These are phyloP conservation scores for Branchellion lobata DNA, from an alignment of 2,888 invertebrate species.

Conservation along the genomic window DNA sequence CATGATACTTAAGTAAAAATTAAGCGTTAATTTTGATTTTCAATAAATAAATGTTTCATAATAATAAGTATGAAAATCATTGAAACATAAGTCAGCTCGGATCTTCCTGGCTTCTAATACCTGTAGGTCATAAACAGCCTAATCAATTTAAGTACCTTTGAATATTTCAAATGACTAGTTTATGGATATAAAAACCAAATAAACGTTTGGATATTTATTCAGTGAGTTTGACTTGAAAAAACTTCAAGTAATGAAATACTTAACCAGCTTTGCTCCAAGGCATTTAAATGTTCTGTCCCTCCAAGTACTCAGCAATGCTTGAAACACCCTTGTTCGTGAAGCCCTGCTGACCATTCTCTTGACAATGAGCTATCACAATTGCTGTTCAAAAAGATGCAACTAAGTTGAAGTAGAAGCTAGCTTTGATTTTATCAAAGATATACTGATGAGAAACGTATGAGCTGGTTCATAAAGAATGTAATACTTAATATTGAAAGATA, in stretches of 20 bases:
- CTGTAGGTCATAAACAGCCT: neutral
- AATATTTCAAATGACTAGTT: no score
- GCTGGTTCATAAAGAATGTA: no score
- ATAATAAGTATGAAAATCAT: neutral
- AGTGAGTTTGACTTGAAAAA: no score
- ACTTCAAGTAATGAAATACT: neutral
- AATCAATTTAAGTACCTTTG: no score
- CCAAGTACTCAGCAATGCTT: constrained; percentile 54
- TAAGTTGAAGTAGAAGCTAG: no score
- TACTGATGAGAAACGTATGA: no score
- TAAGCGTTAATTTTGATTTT: constrained; percentile 11
- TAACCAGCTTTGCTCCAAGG: neutral
- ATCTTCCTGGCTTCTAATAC: neutral
- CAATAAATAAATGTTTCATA: neutral
- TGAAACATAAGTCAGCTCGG: neutral
- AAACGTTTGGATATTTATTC: no score
- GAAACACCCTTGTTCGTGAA: constrained; percentile 53
- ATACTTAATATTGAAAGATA: no score
- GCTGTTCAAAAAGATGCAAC: constrained; percentile 50
- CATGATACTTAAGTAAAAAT: constrained; percentile 21
- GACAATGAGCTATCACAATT: constrained; percentile 53
- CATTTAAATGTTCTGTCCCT: constrained; percentile 51
- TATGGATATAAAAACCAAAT: no score
- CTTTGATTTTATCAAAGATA: no score
- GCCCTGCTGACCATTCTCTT: constrained; percentile 54